Conservation (phyloP, 1,140 invertebrate genomes). For the Lamellibrachia luymesi region DNA sequence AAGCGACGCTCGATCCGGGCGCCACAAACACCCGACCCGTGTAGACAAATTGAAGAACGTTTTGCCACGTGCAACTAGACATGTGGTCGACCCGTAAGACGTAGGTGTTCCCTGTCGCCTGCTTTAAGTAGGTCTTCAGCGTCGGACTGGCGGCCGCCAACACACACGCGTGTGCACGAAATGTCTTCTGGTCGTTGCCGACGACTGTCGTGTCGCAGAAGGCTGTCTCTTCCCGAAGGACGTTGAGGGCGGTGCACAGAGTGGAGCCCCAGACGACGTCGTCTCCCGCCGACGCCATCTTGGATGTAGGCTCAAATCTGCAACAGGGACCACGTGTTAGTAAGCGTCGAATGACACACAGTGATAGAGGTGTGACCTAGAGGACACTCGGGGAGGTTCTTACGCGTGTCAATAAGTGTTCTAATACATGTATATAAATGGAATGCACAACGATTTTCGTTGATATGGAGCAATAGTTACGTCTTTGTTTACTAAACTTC, state of each 20-base stretch:
- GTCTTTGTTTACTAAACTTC: no score
- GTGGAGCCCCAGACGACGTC: background rate
- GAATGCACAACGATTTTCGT: no score
- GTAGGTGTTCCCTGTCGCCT: background rate
- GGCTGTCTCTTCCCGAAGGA: background rate
- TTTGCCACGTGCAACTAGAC: background rate
- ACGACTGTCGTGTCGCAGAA: constrained; percentile 12
- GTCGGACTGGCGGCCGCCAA: constrained; percentile 4
- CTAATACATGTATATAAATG: no score
- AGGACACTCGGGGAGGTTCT: no score
- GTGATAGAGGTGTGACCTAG: no score
- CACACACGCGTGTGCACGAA: constrained; percentile 10
- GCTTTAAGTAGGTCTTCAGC: background rate
- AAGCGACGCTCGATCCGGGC: background rate
- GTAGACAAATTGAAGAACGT: background rate
- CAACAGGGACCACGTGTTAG: background rate
- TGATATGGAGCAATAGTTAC: no score
- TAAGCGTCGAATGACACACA: no score
- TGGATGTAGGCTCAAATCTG: background rate
- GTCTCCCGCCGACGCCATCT: constrained; percentile 5
- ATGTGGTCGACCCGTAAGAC: background rate
- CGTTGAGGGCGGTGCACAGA: background rate
- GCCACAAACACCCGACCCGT: background rate
- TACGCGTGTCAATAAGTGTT: no score
- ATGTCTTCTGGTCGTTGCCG: constrained; percentile 20